These are phyloP conservation scores for Papilio machaon DNA, from an alignment of 1,140 invertebrate species.

Conservation along the genomic window DNA sequence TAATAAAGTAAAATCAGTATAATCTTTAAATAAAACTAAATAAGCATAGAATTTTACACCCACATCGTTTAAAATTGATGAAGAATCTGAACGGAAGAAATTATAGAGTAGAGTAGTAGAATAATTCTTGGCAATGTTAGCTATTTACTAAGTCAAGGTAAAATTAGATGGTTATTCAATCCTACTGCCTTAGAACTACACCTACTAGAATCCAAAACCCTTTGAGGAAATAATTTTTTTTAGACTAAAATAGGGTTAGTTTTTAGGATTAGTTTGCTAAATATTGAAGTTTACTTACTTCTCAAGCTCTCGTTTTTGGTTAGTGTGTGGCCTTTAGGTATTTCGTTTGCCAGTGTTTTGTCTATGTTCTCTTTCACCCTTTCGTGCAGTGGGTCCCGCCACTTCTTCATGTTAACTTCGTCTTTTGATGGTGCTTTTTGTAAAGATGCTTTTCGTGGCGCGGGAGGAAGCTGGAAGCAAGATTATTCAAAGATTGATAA, in stretches of 20 bases:
- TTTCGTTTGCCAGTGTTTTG: constrained; percentile 76
- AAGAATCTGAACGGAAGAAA: neutral
- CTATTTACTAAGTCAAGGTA: neutral
- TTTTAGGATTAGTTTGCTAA: neutral
- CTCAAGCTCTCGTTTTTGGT: constrained; percentile 81
- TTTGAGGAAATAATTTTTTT: no score
- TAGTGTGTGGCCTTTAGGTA: constrained; percentile 78
- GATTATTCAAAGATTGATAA: neutral
- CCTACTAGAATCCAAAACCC: no score
- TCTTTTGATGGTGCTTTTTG: constrained; percentile 78
- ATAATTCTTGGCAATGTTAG: neutral
- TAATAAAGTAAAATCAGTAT: neutral
- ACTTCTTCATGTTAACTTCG: constrained; percentile 78
- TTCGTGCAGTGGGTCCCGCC: constrained; percentile 78
- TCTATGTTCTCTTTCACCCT: constrained; percentile 80
- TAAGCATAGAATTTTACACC: neutral
- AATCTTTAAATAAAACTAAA: neutral
- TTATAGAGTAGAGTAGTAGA: constrained; percentile 9
- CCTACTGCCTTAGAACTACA: no score
- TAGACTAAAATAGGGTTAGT: no score
- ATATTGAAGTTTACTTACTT: constrained; percentile 62
- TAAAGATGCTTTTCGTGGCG: constrained; percentile 72
- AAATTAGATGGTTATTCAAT: neutral
- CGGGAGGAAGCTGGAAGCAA: constrained; percentile 61
- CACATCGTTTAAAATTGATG: neutral